Percentiles rank a stretch among this genome's conserved stretches.
These are phyloP conservation scores for Allobates femoralis DNA, from an alignment of 2,797 vertebrate genomes.

Conservation along the genomic window DNA sequence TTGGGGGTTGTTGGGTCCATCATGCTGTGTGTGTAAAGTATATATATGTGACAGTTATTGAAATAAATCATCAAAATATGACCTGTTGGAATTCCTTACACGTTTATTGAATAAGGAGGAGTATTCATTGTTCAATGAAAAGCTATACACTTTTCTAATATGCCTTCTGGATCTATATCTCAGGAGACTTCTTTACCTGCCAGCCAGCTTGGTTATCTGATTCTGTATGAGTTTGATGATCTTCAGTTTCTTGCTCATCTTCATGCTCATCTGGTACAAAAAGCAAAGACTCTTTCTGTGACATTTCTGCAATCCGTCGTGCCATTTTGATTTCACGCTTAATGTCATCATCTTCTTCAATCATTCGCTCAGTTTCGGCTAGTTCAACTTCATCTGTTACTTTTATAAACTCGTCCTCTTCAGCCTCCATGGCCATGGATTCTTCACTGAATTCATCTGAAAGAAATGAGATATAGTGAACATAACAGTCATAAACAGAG, in stretches of 20 bases:
- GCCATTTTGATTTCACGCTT: slow-evolving; percentile 50
- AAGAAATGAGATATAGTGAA: background rate
- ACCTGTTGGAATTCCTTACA: no score
- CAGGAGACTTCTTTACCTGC: slow-evolving; percentile 49
- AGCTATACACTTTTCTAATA: no score
- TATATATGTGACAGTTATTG: no score
- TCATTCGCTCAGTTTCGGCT: slow-evolving; percentile 61
- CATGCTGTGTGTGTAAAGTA: no score
- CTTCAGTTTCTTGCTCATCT: slow-evolving; percentile 11
- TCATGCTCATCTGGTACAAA: slow-evolving; percentile 36
- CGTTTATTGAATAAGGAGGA: no score
- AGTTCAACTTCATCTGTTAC: slow-evolving; percentile 57
- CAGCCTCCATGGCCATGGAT: background rate
- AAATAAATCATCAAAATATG: no score
- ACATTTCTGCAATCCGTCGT: background rate
- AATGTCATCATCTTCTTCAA: slow-evolving; percentile 64
- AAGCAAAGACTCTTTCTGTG: slow-evolving; percentile 26
- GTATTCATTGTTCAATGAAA: no score
- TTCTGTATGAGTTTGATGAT: background rate
- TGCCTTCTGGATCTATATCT: no score
- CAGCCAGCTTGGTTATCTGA: slow-evolving; percentile 24
- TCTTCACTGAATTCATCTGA: slow-evolving; percentile 4
- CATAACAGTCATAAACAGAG: background rate
- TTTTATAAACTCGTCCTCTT: slow-evolving; percentile 55
- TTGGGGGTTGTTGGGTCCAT: no score